Evolutionary conservation across 2,797 vertebrate genomes (phyloP).

Genomic region (Selene dorsalis): DNA sequence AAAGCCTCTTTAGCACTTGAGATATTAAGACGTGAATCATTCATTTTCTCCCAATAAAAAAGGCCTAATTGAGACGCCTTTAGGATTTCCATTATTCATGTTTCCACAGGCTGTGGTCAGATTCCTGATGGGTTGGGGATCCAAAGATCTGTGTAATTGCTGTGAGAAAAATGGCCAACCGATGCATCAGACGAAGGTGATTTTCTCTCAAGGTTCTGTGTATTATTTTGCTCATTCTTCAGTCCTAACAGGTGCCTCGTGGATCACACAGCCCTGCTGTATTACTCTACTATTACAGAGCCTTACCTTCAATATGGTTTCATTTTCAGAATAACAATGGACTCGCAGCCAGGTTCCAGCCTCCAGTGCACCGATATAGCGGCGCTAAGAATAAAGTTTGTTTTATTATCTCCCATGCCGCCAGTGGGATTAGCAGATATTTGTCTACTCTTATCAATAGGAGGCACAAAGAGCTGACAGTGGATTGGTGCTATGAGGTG

Average conservation of each 20-base stretch:
- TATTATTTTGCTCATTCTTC: constrained; percentile 55
- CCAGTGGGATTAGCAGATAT: constrained; percentile 23
- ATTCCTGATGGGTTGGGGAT: constrained; percentile 35
- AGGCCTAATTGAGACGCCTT: constrained; percentile 60
- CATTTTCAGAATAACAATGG: constrained; percentile 65
- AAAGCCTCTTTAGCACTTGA: constrained; percentile 46
- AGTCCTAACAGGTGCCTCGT: constrained; percentile 37
- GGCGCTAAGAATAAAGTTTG: constrained; percentile 14
- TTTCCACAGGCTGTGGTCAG: constrained; percentile 29
- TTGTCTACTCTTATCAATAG: constrained; percentile 32
- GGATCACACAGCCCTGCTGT: constrained; percentile 53
- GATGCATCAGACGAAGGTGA: constrained; percentile 44
- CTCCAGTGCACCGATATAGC: constrained; percentile 22
- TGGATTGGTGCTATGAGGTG: background rate
- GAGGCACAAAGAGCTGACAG: constrained; percentile 14
- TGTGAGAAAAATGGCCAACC: constrained; percentile 57
- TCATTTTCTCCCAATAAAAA: constrained; percentile 53
- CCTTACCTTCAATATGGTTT: constrained; percentile 45
- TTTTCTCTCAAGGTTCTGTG: constrained; percentile 55
- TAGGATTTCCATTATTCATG: constrained; percentile 66
- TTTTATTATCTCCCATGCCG: constrained; percentile 35
- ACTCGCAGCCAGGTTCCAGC: constrained; percentile 21
- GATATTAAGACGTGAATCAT: constrained; percentile 70
- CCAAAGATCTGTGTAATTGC: constrained; percentile 66
- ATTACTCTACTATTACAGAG: constrained; percentile 42